These are phyloP conservation scores for Channa maculata DNA, from an alignment of 2,113 vertebrate species.

Conservation along the genomic window DNA sequence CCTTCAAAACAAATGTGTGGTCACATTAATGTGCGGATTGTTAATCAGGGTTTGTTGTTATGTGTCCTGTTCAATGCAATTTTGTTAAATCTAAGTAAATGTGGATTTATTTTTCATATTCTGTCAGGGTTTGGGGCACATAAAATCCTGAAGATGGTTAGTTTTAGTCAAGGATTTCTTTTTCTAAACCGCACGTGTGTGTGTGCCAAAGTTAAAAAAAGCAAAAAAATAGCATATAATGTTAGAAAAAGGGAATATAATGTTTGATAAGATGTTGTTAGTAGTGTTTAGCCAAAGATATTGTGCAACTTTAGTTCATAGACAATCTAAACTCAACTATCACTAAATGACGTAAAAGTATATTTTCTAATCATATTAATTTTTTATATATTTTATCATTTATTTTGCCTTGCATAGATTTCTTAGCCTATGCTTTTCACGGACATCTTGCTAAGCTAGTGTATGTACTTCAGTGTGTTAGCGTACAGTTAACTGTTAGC, in stretches of 20 bases:
- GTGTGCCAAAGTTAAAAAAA: background rate
- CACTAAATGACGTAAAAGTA: slow-evolving; percentile 43
- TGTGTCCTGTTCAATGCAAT: slow-evolving; percentile 56
- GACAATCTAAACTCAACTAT: slow-evolving; percentile 31
- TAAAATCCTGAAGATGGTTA: background rate
- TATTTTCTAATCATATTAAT: slow-evolving; percentile 60
- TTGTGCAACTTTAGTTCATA: slow-evolving; percentile 48
- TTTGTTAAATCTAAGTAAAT: slow-evolving; percentile 51
- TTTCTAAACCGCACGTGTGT: background rate
- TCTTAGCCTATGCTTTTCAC: slow-evolving; percentile 7
- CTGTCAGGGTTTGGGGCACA: background rate
- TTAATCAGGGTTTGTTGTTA: slow-evolving; percentile 42
- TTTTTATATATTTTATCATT: slow-evolving; percentile 37
- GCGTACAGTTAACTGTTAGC: slow-evolving; percentile 33
- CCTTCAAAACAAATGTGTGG: background rate
- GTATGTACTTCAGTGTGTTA: slow-evolving; percentile 19
- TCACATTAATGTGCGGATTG: background rate
- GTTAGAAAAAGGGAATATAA: background rate
- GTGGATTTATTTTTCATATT: slow-evolving; percentile 69
- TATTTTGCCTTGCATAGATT: slow-evolving; percentile 37
- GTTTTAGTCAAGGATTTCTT: slow-evolving; percentile 26
- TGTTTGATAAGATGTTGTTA: slow-evolving; percentile 25
- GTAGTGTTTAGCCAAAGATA: slow-evolving; percentile 62
- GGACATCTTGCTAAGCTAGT: slow-evolving; percentile 29
- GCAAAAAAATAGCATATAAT: too few species aligned